phyloP scores from a whole-genome alignment of 2,113 vertebrate species.

The human (Homo sapiens) region GRCh38 chr6:154307501-154308000 shows the following conservation, averaged over 20 bases:
- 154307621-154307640: background rate
- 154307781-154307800: background rate
- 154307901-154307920: background rate
- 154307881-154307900: background rate
- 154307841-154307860: background rate
- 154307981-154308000: background rate
- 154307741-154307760: background rate
- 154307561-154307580: background rate
- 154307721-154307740: background rate
- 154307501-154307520: background rate
- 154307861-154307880: no score
- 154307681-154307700: background rate
- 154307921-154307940: background rate
- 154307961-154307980: background rate
- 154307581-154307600: background rate
- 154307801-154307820: background rate
- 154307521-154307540: background rate
- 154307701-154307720: background rate
- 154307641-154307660: background rate
- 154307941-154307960: background rate
- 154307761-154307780: background rate
- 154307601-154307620: background rate
- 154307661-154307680: background rate
- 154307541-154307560: background rate
- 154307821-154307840: background rate